phyloP scores from a whole-genome alignment of 2,797 vertebrate genomes.

The Channa striata region DNA sequence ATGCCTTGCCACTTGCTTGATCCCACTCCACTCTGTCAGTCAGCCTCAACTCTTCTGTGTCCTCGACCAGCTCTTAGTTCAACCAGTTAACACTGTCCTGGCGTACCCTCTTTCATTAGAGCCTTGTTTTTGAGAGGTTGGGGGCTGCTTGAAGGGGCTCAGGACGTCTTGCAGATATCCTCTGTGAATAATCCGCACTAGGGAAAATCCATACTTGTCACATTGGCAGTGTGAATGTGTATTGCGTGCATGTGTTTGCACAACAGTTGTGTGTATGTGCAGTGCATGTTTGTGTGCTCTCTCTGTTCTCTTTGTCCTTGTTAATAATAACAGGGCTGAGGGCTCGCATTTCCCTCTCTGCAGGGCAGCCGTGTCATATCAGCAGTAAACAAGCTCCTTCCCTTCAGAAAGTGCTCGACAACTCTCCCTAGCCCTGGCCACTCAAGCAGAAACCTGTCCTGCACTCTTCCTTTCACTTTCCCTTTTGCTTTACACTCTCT shows the following conservation, averaged over 20 bases:
- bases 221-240: constrained; percentile 69
- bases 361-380: constrained; percentile 89
- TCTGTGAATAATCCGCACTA: constrained; percentile 84
- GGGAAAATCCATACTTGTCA: constrained; percentile 89
- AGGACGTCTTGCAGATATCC: constrained; percentile 83
- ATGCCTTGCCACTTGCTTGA: constrained; percentile 83
- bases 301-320: constrained; percentile 90
- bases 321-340: constrained; percentile 91
- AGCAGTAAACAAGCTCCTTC: constrained; percentile 89
- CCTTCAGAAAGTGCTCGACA: constrained; percentile 82
- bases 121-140: constrained; percentile 71
- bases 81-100: constrained; percentile 69
- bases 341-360: constrained; percentile 87
- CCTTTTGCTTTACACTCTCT: constrained; percentile 53
- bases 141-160: constrained; percentile 72
- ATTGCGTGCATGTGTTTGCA: constrained; percentile 9
- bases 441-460: constrained; percentile 85
- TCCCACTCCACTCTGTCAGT: constrained; percentile 64
- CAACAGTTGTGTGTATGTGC: constrained; percentile 65
- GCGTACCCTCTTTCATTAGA: constrained; percentile 80
- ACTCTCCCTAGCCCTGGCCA: constrained; percentile 81
- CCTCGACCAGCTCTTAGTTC: constrained; percentile 65
- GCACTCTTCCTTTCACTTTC: constrained; percentile 73
- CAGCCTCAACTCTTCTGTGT: constrained; percentile 66
- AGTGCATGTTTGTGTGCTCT: constrained; percentile 71